Base-by-base conservation (phyloP, 2,113 vertebrate species). In the Zapus hudsonius region DNA sequence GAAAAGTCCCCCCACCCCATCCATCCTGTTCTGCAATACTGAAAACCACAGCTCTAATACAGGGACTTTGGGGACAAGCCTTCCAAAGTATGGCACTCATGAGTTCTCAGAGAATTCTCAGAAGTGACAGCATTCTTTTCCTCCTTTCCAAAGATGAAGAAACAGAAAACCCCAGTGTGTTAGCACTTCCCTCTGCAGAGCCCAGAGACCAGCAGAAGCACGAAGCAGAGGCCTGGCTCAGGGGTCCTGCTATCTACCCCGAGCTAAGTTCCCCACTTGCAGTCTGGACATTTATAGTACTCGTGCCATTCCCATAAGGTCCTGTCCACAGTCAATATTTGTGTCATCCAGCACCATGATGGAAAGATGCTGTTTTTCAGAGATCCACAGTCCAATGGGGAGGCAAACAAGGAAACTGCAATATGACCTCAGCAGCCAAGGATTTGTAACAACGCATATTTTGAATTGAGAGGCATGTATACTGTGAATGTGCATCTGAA, bases 241-340 rank as follows among this genome's bases (percentile, higher is more conserved):
- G 20, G 12, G 9, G 19, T n/a, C 6, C 0, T 6, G n/a, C 15
- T 33, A 1, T 8, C 79, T 23, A 10, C 13, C 12, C 40, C 72
- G 16, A n/a, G 9, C 19, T 3, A 4, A 0, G 16, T 36, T 47
- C 33, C n/a, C 63, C 55, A 31, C 31, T 23, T 3, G 47, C 73
- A 44, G 38, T 22, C 59, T 69, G n/a, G 10, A 6, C 15, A 15
- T 19, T 5, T 9, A 0, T 31, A 40, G 10, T 6, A 7, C 2
- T 29, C 74, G 40, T 38, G 38, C 61, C 73, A 87, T 69, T 52
- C 52, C 7, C 52, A 7, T 52, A 15, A 52, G 52, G 6, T 52
- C 52, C 16, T 52, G 52, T 52, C 7, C 52, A 52, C 16, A 52
- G 52, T 3, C 36, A 40, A 13, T 4, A 7, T 4, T 33, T 74